Evolutionary conservation across 2,888 invertebrate species (phyloP), one percentile per base, ranked within the genome.

Genomic region (Sphinx pinastri): DNA sequence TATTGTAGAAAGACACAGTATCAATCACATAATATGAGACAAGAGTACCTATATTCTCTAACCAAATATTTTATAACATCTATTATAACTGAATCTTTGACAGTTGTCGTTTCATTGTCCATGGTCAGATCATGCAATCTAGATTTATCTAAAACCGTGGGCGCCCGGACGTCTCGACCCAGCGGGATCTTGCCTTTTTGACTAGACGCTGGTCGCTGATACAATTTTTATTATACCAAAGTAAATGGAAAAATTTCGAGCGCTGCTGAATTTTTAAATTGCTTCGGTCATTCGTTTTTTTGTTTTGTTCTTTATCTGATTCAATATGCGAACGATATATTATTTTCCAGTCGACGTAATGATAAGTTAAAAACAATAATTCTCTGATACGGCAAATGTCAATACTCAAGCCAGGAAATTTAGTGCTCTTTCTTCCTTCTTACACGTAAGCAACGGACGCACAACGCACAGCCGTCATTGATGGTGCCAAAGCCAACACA

Each of bases 161-260:
- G 63, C 63, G 63, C 19, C 63, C 47, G 13, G 49, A 63, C 47
- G 63, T 63, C 63, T 63, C 63, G 16, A 19, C 19, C 13, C 47
- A 49, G 12, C 47, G 47, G 49, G 13, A 19, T 19, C 47, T 49
- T 49, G 63, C 19, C 47, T 63, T 38, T n/a, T 6, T 2, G 19
- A 16, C 13, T 47, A 19, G 16, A 49, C 19, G 13, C 49, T 63
- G 19, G 49, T 63, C 19, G 13, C 49, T 63, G 19, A 63, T 63
- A 63, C 49, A 63, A 49, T 63, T 60, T 63, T 63, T 63, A 63
- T 49, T 63, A 63, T 49, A 12, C 8, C 19, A 19, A 19, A 49
- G 63, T 19, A 63, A 49, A 47, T 63, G 19, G 25, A 47, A 60
- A 47, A 49, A 12, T 13, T 47, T 19, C 45, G 8, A 38, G 38